Percentiles rank a stretch among this genome's conserved stretches.
Evolutionary conservation across 2,797 vertebrate species (phyloP).

Genomic region (Eulemur mongoz): DNA sequence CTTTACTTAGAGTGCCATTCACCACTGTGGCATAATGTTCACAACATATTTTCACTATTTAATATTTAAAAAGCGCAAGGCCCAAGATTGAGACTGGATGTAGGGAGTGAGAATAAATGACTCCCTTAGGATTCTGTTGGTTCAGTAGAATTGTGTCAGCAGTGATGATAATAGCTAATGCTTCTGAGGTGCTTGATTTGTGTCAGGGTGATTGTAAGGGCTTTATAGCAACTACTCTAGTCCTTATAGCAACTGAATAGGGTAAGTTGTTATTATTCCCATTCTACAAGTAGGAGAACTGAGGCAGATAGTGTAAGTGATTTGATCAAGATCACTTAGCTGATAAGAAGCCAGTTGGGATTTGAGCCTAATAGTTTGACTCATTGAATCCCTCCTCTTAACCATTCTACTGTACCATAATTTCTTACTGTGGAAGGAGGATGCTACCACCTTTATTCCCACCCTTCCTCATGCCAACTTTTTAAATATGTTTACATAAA

Average conservation of each 20-base stretch:
- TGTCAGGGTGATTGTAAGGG: neutral
- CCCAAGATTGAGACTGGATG: neutral
- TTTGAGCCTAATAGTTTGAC: neutral
- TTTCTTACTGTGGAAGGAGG: neutral
- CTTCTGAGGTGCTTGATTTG: neutral
- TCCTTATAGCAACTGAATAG: neutral
- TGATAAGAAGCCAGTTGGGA: neutral
- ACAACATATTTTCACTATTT: slow-evolving; percentile 13
- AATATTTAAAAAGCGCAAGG: neutral
- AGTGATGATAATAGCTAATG: neutral
- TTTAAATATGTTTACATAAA: neutral
- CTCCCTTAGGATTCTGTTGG: neutral
- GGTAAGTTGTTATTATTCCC: neutral
- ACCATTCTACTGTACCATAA: neutral
- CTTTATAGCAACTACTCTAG: neutral
- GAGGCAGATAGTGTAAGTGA: neutral
- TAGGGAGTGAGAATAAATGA: neutral
- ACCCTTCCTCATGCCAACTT: neutral
- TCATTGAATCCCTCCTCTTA: neutral
- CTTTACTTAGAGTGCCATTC: slow-evolving; percentile 27
- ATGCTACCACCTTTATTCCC: neutral
- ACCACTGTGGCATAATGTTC: neutral
- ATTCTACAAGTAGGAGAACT: neutral
- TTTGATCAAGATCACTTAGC: neutral
- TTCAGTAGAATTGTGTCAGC: neutral